Evolutionary conservation across 1,140 invertebrate genomes (phyloP), one percentile per base, ranked within the genome.

Genomic region (Scaptomyza montana): DNA sequence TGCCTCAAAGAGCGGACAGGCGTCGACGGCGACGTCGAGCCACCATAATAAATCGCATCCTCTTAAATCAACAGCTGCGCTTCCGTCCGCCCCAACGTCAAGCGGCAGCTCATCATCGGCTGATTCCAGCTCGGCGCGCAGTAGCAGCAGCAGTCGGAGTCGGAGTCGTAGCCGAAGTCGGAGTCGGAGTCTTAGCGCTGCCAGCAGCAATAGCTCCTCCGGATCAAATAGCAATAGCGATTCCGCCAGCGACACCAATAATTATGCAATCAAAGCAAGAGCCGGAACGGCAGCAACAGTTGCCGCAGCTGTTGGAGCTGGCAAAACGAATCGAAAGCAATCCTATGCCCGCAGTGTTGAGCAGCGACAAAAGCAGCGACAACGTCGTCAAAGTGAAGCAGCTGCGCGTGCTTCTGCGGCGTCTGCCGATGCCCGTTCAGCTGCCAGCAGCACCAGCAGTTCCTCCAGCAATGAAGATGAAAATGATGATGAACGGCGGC

Each of bases 361-460:
- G 21, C 77, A 89, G 55, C 76, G 87, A 6, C 80, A 69, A 93
- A 93, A 92, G 85, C 91, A 63, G 77, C 89, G 77, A 77, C 92
- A 74, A 93, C 67, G 73, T 4, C 78, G 82, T 21, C 93, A 89
- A 68, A 85, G 55, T 74, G 85, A 89, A 47, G 80, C 85, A 39
- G 65, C 67, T 89, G 64, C 66, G 70, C 51, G 85, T 78, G 57
- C 67, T 62, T 63, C 67, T 80, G 70, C 74, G 12, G 57, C 79
- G 86, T 68, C 73, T 78, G 67, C 59, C 9, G 56, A 74, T 71
- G 68, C 84, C 5, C 70, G 55, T 5, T 43, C 39, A 1, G 39
- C 39, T 4, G 39, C 39, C 16, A 80, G 93, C 74, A 93, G 93
- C 72, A 93, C 81, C 61, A 93, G 92, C 70, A 87, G 91, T 71